Conservation (phyloP, 1,140 invertebrate genomes). For the Anastrepha ludens region DNA sequence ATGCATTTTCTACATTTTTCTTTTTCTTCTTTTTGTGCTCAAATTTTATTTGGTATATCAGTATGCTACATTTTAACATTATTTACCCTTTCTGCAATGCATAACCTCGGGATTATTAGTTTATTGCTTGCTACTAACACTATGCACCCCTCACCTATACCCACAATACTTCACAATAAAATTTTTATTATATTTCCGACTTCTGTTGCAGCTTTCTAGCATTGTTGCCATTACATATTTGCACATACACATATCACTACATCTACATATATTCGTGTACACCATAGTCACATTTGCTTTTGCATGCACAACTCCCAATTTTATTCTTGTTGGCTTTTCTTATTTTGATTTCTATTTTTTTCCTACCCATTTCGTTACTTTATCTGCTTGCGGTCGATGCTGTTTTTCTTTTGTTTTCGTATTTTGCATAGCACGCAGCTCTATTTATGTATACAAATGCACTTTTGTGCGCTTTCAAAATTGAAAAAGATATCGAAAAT, state of each 20-base stretch:
- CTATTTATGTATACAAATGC: background rate
- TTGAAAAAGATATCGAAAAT: background rate
- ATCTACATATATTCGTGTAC: background rate
- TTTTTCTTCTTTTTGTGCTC: background rate
- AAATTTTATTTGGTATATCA: background rate
- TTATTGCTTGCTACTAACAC: slow-evolving; percentile 37
- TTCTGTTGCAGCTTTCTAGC: background rate
- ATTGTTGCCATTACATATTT: background rate
- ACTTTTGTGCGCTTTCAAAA: background rate
- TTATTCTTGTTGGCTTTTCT: background rate
- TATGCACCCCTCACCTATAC: background rate
- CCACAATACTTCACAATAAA: background rate
- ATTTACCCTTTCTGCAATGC: background rate
- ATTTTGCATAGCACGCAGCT: background rate
- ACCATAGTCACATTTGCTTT: background rate
- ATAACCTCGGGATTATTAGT: slow-evolving; percentile 38
- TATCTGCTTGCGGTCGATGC: background rate
- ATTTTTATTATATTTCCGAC: slow-evolving; percentile 4
- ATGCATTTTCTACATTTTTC: background rate
- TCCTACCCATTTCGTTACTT: background rate
- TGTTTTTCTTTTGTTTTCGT: background rate
- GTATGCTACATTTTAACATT: background rate
- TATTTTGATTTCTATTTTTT: slow-evolving; percentile 1
- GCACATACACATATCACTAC: background rate
- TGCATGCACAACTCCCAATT: background rate